Evolutionary conservation across 2,113 vertebrate genomes (phyloP).

Genomic region (Drymodes brunneopygia): DNA sequence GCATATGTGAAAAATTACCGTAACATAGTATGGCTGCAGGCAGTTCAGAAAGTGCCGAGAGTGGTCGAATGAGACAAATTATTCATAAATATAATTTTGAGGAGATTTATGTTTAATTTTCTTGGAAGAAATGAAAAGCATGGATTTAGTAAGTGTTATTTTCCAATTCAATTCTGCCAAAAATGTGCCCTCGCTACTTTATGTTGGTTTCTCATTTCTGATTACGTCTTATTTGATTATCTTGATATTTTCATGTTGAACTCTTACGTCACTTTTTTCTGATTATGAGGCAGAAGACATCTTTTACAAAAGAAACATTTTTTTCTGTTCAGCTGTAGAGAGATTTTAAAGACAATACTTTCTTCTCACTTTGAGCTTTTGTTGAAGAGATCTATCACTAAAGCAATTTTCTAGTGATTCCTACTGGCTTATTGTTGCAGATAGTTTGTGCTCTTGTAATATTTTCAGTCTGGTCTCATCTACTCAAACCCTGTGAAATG

Average conservation of each 20-base stretch:
- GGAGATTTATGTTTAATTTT: background rate
- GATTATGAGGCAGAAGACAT: background rate
- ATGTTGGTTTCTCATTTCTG: background rate
- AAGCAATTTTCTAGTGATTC: background rate
- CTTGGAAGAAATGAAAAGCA: background rate
- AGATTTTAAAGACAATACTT: background rate
- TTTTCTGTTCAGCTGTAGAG: background rate
- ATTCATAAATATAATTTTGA: background rate
- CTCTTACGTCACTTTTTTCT: background rate
- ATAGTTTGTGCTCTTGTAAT: background rate
- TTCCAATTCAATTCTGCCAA: background rate
- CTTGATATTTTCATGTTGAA: background rate
- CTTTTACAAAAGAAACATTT: background rate
- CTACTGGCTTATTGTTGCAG: background rate
- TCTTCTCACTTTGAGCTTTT: background rate
- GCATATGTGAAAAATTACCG: background rate
- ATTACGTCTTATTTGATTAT: background rate
- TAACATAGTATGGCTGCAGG: background rate
- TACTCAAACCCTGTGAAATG: background rate
- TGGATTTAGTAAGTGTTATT: background rate
- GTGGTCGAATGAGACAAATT: background rate
- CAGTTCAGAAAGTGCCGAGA: background rate
- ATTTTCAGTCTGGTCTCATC: background rate
- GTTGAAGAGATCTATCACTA: background rate
- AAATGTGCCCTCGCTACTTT: background rate